Percentiles rank a stretch among this genome's conserved stretches.
These are phyloP conservation scores for Macaca nemestrina DNA, from an alignment of 2,113 vertebrate genomes.

Conservation along the genomic window DNA sequence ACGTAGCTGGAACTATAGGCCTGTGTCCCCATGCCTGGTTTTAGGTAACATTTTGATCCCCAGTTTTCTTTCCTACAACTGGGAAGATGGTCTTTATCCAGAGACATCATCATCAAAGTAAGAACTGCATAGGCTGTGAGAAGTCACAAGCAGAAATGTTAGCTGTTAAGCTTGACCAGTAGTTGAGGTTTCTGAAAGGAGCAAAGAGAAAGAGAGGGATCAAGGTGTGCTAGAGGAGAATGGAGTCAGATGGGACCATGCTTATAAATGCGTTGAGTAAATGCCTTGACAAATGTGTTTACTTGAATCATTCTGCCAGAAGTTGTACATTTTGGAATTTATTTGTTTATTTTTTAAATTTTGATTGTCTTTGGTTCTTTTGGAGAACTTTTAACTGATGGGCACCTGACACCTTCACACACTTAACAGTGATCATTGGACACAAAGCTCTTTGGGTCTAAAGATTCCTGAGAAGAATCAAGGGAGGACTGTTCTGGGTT, in stretches of 20 bases:
- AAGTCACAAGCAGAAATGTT: neutral
- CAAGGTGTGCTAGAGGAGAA: neutral
- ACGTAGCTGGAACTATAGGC: too few relatives aligned
- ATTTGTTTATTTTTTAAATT: neutral
- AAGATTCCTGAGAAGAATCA: neutral
- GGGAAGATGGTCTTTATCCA: neutral
- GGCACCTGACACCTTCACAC: neutral
- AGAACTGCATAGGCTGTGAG: neutral
- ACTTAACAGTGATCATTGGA: neutral
- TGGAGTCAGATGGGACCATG: neutral
- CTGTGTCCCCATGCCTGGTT: too few relatives aligned
- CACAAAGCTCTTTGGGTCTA: neutral
- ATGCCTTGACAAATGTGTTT: neutral
- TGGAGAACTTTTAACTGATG: slow-evolving; percentile 8
- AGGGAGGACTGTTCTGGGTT: neutral
- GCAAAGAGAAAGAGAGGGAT: neutral
- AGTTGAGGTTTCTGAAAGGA: neutral
- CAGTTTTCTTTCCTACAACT: neutral
- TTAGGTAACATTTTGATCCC: neutral
- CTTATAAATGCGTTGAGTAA: neutral
- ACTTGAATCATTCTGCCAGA: neutral
- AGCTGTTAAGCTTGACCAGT: neutral
- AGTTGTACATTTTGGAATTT: neutral
- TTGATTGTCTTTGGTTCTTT: slow-evolving; percentile 25
- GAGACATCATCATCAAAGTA: neutral